These are phyloP conservation scores for Macrosiphum euphorbiae DNA, from an alignment of 2,888 invertebrate genomes.

Conservation along the genomic window DNA sequence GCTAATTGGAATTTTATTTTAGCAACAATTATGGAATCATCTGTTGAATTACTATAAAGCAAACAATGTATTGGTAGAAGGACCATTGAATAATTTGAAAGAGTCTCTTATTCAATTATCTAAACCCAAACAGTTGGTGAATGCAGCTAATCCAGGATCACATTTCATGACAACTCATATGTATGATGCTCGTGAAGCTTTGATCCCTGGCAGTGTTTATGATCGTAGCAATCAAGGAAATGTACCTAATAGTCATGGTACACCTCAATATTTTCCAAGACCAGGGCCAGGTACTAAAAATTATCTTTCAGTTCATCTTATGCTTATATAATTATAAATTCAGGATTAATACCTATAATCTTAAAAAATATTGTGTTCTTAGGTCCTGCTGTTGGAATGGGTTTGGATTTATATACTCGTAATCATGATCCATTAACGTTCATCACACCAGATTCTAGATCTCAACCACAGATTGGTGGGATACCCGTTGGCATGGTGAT, in stretches of 20 bases:
- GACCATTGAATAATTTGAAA: conserved; percentile 96
- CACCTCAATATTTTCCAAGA: conserved; percentile 65
- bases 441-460: conserved; percentile 87
- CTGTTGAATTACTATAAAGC: conserved; percentile 97
- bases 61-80: conserved; percentile 96
- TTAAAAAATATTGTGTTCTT: neutral
- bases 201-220: conserved; percentile 94
- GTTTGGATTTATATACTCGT: conserved; percentile 76
- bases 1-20: conserved; percentile 50
- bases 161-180: conserved; percentile 98
- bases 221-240: conserved; percentile 76
- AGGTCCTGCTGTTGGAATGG: conserved; percentile 61
- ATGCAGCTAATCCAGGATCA: conserved; percentile 93
- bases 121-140: conserved; percentile 95
- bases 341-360: neutral
- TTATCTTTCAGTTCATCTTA: neutral
- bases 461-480: conserved; percentile 72
- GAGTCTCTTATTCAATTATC: conserved; percentile 97
- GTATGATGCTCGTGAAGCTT: conserved; percentile 95
- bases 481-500: conserved; percentile 96
- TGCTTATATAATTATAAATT: neutral
- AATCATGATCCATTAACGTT: conserved; percentile 91
- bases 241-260: conserved; percentile 65
- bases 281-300: conserved; percentile 59
- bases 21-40: conserved; percentile 98